Base-by-base conservation (phyloP, 2,113 vertebrate genomes). In the Bubo blakistoni region DNA sequence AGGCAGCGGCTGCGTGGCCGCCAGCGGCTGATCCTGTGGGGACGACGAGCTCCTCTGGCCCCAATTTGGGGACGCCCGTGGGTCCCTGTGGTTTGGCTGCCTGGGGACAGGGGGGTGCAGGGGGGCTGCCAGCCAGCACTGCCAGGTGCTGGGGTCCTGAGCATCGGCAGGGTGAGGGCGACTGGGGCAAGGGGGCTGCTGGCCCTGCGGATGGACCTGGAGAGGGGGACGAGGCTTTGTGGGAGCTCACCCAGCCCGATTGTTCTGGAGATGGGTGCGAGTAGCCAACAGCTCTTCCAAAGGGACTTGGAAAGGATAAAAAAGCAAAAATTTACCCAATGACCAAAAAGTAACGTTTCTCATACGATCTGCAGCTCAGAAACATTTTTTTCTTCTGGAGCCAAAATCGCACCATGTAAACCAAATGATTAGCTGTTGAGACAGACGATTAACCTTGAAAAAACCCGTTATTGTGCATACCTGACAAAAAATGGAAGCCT, bases 1-100 rank as follows among this genome's bases (percentile, higher is more conserved):
- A 74, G 61, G 87, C 79, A 24, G 13, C 46, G 62, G 7, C 62
- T 7, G 47, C 47, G 3, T 83, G 88, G 29, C 25, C 1, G 30
- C 0, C 13, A 30, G 55, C 10, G 0, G 42, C 76, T n/a, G 58
- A 20, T 4, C 40, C 34, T 5, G 13, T 3, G 5, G 44, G 40
- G 21, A 14, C 44, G 20, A 18, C 2, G 3, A 42, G 61, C 22
- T 18, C 42, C 51, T 7, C 0, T 5, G 38, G 2, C 62, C 22
- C 34, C 4, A 0, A 1, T 24, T 6, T 10, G 62, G 47, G 70
- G n/a, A n/a, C 47, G 34, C 19, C 14, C 0, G 0, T 0, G 38
- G 30, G 36, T 77, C 20, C 20, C 42, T 2, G 27, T 0, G 11
- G 52, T 52, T 65, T 10, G 42, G 42, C 49, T 29, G 40, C 10